These are phyloP conservation scores for Dysmachus trigonus DNA, from an alignment of 2,888 invertebrate species.

Conservation along the genomic window DNA sequence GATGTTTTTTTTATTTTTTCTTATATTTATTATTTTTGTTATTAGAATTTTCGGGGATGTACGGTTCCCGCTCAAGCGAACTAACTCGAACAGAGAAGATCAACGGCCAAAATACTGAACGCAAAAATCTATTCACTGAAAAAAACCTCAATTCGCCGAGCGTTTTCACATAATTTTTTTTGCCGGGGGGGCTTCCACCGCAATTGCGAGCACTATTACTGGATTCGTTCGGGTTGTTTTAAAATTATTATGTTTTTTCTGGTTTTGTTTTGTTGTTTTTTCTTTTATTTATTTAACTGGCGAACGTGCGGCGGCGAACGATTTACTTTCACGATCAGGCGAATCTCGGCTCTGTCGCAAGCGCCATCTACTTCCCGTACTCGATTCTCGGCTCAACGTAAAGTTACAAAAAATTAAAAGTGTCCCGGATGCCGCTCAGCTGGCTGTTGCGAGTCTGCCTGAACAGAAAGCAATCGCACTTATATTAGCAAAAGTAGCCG, in stretches of 20 bases:
- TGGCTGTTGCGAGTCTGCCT: constrained; percentile 40
- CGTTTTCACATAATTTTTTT: neutral
- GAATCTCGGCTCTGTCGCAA: neutral
- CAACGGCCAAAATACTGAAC: neutral
- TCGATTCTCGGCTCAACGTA: neutral
- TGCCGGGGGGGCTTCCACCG: neutral
- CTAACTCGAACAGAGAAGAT: neutral
- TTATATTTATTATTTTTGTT: neutral
- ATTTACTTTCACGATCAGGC: neutral
- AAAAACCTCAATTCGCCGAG: neutral
- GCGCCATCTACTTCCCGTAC: constrained; percentile 41
- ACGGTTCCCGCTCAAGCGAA: neutral
- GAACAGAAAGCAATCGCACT: neutral
- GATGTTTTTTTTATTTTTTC: neutral
- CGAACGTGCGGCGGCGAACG: neutral
- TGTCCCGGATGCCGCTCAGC: constrained; percentile 41
- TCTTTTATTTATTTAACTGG: neutral
- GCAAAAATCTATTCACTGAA: neutral
- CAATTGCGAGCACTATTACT: neutral
- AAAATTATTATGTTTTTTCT: neutral
- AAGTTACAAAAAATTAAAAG: constrained; percentile 17
- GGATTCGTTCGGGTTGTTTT: neutral
- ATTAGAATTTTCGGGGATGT: neutral
- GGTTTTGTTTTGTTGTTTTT: neutral
- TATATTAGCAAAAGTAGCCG: neutral